Base-by-base conservation (phyloP, 2,888 invertebrate genomes). In the Amblyteles armatorius region DNA sequence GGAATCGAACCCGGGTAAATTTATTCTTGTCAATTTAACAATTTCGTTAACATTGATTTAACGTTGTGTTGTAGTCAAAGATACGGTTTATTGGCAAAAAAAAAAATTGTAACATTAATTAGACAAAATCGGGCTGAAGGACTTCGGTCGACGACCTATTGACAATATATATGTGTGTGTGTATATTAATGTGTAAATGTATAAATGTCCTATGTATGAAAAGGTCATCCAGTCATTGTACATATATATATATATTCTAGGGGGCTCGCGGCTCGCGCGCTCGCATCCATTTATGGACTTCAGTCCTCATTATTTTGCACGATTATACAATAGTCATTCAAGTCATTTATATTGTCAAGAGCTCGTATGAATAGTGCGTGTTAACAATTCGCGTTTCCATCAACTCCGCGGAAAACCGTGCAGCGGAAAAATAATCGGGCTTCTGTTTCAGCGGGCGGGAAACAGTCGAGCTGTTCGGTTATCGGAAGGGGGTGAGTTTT, bases 401-500 rank as follows among this genome's bases (percentile, higher is more conserved):
- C 60, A 16, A 55, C 26, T 11, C 29, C 13, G 29, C 3, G 13
- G 29, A 60, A 60, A 29, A 40, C 29, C 29, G 29, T 29, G 29
- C 13, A 60, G 29, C 13, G 22, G 16, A 29, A 26, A 60, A 60
- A 60, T 60, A 22, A 22, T 60, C 26, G 29, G 60, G 29, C 6
- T 26, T 36, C 36, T 36, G 36, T 65, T 65, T 40, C 65, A 22
- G 11, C n/a, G 5, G 65, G 16, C 16, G 36, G 40, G 55, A 7
- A 67, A 22, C 19, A 63, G 69, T 69, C 16, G 16, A 13, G 13
- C 13, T 57, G 60, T 52, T 71, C 55, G 57, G 40, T 11, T 40
- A 67, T 67, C 11, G 63, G 11, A 13, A 22, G 16, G 52, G 71
- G 50, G 60, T 29, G 52, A 29, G 40, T 60, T 44, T 60, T 60